Base-by-base conservation (phyloP, 2,888 invertebrate species). In the Flexamia atlantica region DNA sequence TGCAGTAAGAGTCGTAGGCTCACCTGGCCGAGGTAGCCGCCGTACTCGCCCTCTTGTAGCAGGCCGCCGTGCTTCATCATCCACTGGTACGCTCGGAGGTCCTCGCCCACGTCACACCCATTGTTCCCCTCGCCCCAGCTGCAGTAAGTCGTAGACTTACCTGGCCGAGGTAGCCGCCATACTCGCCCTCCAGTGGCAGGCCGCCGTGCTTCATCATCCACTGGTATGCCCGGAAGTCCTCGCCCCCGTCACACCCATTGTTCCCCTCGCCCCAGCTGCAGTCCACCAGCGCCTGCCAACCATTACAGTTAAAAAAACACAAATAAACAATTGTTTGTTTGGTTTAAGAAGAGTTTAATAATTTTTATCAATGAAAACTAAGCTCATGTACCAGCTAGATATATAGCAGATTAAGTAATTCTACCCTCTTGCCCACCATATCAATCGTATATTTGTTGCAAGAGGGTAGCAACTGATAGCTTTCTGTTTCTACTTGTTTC, bases 211-310 rank as follows among this genome's bases (percentile, higher is more conserved):
- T 95, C 92, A 96, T 93, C 90, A 98, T 97, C 96, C 97, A 99
- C 88, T 96, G 94, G 89, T 98, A 99, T 0, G 97, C 94, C 82
- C 98, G 92, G 91, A 95, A 98, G 90, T 98, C 98, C 90, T 98
- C 98, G n/a, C 98, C 98, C 1, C 98, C 99, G 90, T 99, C 98
- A 90, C 98, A 99, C 0, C 98, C 99, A 90, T 99, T 98, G 90
- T 98, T 98, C 32, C 98, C 98, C 90, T 93, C 97, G 90, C 97
- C 97, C 98, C 98, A 99, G 0, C 97, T 97, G 90, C 99, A 99
- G 91, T 99, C 98, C 84, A 99, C 94, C 81, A 99, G 92, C 28
- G 98, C 97, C 92, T 90, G 82, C 2, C 81, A 72, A 3, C 5
- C 40, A 40, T 9, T 12, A 40, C 40, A 40, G n/a, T n/a, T n/a